Base-by-base conservation (phyloP, 2,113 vertebrate genomes). In the Cyanoramphus novaezelandiae region DNA sequence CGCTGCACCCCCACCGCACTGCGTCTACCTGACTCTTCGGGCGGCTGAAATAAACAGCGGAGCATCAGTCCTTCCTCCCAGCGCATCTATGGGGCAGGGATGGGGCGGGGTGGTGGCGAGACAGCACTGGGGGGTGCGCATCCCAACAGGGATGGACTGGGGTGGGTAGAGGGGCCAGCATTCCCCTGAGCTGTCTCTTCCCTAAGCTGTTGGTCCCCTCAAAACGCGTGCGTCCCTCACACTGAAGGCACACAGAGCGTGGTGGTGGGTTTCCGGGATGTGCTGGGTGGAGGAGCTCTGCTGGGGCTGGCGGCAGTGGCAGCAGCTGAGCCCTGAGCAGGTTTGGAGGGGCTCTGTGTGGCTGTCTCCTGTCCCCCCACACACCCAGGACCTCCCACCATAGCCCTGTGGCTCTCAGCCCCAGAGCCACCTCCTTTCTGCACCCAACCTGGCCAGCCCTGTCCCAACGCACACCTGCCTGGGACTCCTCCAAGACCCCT, bases 11-110 rank as follows among this genome's bases (percentile, higher is more conserved):
- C 95, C 93, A 92, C 93, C 96, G 94, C 93, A 83, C 50, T 3
- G 52, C 28, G 3, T 94, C 89, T 90, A 95, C 31, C 60, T 96
- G 93, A 94, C 91, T 95, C 95, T 96, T 93, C 85, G 95, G 96
- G 97, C 78, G 85, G 98, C 97, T 96, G 96, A 95, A 98, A 98
- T 98, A 98, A 98, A 98, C 89, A 95, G 92, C 52, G 82, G 96
- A 97, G 97, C 98, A 98, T 97, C 86, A 92, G 55, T 25, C 39
- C 35, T 39, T 68, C 17, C 17, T 91, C 75, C 31, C 25, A 5
- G 53, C 0, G 10, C 16, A 9, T 78, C 37, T 81, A 46, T 88
- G 63, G 33, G 68, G 23, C 28, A 25, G 50, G 46, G 57, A 17
- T 29, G 39, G 46, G 28, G 7, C 3, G 5, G 35, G 20, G 7